Percentiles rank a stretch among this genome's conserved stretches.
These are phyloP conservation scores for Erethizon dorsatum DNA, from an alignment of 2,797 vertebrate species.

Conservation along the genomic window DNA sequence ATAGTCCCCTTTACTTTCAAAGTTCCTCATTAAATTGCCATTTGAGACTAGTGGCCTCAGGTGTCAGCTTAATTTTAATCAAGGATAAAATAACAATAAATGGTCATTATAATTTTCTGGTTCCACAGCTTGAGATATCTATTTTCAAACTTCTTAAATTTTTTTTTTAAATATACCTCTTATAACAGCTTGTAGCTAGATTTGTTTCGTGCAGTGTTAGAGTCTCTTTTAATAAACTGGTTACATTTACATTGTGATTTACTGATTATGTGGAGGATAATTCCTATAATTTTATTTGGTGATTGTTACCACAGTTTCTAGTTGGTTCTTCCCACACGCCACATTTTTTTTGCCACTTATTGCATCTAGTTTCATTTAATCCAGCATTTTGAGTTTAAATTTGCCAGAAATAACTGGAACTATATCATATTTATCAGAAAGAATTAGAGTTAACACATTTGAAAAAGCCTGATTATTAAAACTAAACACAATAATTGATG, in stretches of 20 bases:
- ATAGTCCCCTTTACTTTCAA: constrained; percentile 46
- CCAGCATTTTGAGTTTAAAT: constrained; percentile 39
- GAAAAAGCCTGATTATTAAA: constrained; percentile 2
- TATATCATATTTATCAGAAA: not conserved
- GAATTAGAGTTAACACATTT: constrained; percentile 33
- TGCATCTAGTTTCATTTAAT: not conserved
- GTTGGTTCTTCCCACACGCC: accelerated
- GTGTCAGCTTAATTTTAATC: constrained; percentile 66
- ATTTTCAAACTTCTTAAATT: constrained; percentile 65
- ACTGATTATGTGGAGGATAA: not conserved
- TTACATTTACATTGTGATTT: constrained; percentile 26
- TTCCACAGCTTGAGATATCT: constrained; percentile 67
- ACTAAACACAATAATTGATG: not conserved
- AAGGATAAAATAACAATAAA: constrained; percentile 73
- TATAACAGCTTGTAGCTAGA: constrained; percentile 40
- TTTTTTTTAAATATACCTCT: constrained; percentile 52
- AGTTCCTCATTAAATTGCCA: constrained; percentile 66
- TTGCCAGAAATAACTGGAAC: not conserved
- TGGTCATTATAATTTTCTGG: constrained; percentile 58
- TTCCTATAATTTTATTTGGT: not conserved
- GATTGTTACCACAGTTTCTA: not conserved
- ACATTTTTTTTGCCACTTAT: not conserved
- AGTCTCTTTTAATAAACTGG: constrained; percentile 26
- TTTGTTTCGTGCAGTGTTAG: not conserved
- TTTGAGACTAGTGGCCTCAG: constrained; percentile 30